These are phyloP conservation scores for Papilio gigon DNA, from an alignment of 2,888 invertebrate genomes.

Conservation along the genomic window DNA sequence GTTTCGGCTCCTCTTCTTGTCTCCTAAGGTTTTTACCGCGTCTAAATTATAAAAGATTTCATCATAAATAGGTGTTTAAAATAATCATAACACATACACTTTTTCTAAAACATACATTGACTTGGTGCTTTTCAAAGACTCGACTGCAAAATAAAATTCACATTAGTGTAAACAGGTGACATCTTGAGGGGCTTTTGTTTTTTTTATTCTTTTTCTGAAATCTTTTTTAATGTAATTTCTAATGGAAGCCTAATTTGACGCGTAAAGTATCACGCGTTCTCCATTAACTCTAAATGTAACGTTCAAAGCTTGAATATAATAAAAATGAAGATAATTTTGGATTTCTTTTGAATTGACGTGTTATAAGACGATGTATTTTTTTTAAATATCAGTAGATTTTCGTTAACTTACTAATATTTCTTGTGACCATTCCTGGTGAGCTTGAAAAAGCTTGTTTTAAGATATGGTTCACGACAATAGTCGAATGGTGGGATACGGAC, in stretches of 20 bases:
- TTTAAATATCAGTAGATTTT: too few relatives aligned
- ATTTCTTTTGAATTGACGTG: neutral
- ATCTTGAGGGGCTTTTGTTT: neutral
- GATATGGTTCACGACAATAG: too few relatives aligned
- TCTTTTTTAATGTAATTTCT: slow-evolving; percentile 12
- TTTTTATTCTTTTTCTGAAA: slow-evolving; percentile 1
- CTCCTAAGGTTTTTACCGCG: neutral
- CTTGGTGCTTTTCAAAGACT: neutral
- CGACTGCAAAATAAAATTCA: slow-evolving; percentile 5
- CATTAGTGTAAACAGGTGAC: slow-evolving; percentile 3
- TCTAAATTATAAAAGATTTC: neutral
- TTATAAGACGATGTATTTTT: too few relatives aligned
- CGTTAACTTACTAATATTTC: too few relatives aligned
- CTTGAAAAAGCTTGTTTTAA: too few relatives aligned
- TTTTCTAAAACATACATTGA: slow-evolving; percentile 11
- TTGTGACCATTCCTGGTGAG: too few relatives aligned
- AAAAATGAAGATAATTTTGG: neutral
- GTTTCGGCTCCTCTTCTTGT: neutral
- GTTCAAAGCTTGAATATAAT: neutral
- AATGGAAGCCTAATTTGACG: slow-evolving; percentile 30
- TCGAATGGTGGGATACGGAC: too few relatives aligned
- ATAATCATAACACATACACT: neutral
- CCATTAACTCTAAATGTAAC: slow-evolving; percentile 30
- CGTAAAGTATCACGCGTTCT: slow-evolving; percentile 16
- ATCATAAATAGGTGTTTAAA: neutral